These are phyloP conservation scores for Sarcophilus harrisii DNA, from an alignment of 2,797 vertebrate species.

Conservation along the genomic window DNA sequence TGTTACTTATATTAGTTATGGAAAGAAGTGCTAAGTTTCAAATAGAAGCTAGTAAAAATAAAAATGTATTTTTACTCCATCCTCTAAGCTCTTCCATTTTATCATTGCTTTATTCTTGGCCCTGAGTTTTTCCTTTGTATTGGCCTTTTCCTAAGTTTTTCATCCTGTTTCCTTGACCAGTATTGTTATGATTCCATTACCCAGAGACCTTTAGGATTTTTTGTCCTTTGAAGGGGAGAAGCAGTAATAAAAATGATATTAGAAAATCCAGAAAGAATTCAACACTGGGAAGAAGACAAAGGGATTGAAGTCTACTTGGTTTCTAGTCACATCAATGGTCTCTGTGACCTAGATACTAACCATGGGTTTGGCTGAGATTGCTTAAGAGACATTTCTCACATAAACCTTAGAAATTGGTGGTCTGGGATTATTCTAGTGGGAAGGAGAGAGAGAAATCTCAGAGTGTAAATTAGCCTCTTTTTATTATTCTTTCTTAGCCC, in stretches of 20 bases:
- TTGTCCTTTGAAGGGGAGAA: neutral
- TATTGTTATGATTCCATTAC: neutral
- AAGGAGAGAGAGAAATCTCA: neutral
- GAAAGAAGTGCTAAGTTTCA: neutral
- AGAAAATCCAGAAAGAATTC: neutral
- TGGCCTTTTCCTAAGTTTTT: neutral
- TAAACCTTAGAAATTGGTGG: neutral
- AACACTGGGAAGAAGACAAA: neutral
- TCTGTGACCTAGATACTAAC: neutral
- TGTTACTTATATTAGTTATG: neutral
- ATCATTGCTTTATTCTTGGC: neutral
- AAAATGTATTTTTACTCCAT: neutral
- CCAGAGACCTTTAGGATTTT: neutral
- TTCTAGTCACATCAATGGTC: neutral
- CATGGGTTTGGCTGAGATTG: neutral
- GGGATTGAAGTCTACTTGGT: neutral
- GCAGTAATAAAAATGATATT: neutral
- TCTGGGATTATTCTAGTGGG: neutral
- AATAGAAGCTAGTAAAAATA: neutral
- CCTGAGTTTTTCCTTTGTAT: neutral
- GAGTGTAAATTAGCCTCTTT: neutral
- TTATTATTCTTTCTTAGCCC: neutral
- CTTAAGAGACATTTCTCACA: neutral
- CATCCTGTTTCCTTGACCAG: neutral
- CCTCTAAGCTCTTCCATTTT: neutral